These are phyloP conservation scores for Dyspetes luteomarginatus DNA, from an alignment of 2,888 invertebrate genomes.

Conservation along the genomic window DNA sequence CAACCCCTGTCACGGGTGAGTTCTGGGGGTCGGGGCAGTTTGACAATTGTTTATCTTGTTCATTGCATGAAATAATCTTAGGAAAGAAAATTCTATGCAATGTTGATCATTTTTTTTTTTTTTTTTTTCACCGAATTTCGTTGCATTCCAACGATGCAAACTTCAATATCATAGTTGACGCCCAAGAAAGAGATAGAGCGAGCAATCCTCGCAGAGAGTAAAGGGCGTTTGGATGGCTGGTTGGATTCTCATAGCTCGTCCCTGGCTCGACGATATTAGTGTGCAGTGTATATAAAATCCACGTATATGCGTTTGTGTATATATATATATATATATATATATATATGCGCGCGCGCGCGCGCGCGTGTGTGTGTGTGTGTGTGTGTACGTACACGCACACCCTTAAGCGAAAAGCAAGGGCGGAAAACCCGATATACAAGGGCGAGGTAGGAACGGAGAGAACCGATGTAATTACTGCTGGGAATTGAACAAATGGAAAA, in stretches of 20 bases:
- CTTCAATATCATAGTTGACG: too few relatives aligned
- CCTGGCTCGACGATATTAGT: constrained; percentile 25
- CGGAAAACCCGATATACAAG: constrained; percentile 31
- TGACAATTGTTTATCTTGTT: too few relatives aligned
- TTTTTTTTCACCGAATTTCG: too few relatives aligned
- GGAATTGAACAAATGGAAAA: constrained; percentile 76
- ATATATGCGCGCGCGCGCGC: background rate
- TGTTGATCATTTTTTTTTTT: too few relatives aligned
- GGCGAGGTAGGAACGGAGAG: constrained; percentile 62
- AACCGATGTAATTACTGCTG: constrained; percentile 74
- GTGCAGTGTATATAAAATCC: constrained; percentile 16
- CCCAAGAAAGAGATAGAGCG: constrained; percentile 44
- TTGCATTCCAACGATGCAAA: too few relatives aligned
- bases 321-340: background rate
- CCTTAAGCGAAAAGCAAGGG: constrained; percentile 11
- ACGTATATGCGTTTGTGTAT: constrained; percentile 3
- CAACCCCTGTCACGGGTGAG: too few relatives aligned
- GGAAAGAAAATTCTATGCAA: too few relatives aligned
- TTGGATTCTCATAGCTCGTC: constrained; percentile 36
- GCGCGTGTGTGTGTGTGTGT: background rate
- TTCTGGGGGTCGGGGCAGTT: too few relatives aligned
- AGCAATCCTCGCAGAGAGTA: constrained; percentile 27
- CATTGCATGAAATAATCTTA: too few relatives aligned
- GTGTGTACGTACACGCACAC: background rate
- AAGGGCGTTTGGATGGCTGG: constrained; percentile 42